Conservation (phyloP, 2,888 invertebrate genomes). For the Orthosia gracilis region DNA sequence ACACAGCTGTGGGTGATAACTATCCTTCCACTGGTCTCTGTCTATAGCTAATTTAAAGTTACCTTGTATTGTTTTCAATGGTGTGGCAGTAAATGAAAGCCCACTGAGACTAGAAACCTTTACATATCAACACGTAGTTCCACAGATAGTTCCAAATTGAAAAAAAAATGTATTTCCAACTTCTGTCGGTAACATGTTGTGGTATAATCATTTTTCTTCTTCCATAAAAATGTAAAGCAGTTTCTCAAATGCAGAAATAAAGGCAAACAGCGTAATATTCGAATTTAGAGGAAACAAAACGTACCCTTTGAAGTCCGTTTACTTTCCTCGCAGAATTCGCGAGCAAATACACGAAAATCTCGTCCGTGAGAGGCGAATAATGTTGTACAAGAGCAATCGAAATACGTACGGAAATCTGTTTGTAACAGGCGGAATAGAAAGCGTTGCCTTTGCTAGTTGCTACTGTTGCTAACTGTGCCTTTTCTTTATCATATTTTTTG, state of each 20-base stretch:
- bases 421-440: slow-evolving; percentile 23
- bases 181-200: neutral
- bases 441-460: slow-evolving; percentile 30
- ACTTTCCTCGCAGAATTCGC: slow-evolving; percentile 24
- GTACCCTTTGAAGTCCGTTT: slow-evolving; percentile 56
- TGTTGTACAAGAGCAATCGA: slow-evolving; percentile 46
- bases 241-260: slow-evolving; percentile 37
- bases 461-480: slow-evolving; percentile 11
- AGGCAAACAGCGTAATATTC: slow-evolving; percentile 43
- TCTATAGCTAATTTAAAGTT: too few species aligned
- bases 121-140: too few species aligned
- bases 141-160: too few species aligned
- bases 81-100: too few species aligned
- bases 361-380: slow-evolving; percentile 42
- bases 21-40: too few species aligned
- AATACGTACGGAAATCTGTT: slow-evolving; percentile 42
- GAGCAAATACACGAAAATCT: slow-evolving; percentile 55
- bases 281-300: slow-evolving; percentile 52
- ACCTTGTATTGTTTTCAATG: too few species aligned
- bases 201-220: slow-evolving; percentile 6
- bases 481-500: slow-evolving; percentile 4
- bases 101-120: too few species aligned
- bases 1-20: too few species aligned
- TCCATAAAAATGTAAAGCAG: slow-evolving; percentile 32
- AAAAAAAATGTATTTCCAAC: too few species aligned